These are phyloP conservation scores for Rugalucina vietnamica DNA, from an alignment of 2,888 invertebrate species.

Conservation along the genomic window DNA sequence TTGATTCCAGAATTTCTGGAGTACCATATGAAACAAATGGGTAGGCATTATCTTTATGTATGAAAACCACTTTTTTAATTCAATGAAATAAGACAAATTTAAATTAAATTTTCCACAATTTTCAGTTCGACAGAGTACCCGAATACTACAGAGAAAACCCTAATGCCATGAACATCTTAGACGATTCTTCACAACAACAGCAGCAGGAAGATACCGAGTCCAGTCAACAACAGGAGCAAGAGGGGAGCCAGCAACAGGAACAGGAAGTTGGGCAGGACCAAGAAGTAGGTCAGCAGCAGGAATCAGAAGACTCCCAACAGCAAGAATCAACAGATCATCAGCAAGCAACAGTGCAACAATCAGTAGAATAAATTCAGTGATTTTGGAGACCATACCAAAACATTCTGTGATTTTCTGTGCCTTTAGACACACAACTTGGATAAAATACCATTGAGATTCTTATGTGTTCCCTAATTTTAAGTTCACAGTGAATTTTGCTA, in stretches of 20 bases:
- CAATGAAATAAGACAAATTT: no score
- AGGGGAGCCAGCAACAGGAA: slow-evolving; percentile 9
- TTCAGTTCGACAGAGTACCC: slow-evolving; percentile 51
- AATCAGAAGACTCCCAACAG: slow-evolving; percentile 20
- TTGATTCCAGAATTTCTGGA: no score
- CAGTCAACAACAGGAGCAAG: slow-evolving; percentile 18
- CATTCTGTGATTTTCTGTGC: no score
- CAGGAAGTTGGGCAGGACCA: slow-evolving; percentile 19
- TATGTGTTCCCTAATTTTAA: no score
- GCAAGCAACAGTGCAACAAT: slow-evolving; percentile 32
- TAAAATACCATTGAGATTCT: no score
- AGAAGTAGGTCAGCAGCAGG: slow-evolving; percentile 43
- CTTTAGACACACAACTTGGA: no score
- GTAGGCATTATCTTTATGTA: no score
- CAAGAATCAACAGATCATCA: slow-evolving; percentile 29
- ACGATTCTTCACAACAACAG: slow-evolving; percentile 38
- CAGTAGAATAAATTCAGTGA: slow-evolving; percentile 37
- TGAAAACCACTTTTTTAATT: no score
- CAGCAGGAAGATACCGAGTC: neutral
- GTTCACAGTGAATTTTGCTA: no score
- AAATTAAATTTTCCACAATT: no score
- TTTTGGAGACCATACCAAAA: no score
- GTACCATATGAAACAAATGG: no score
- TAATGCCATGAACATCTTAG: slow-evolving; percentile 68
- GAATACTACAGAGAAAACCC: slow-evolving; percentile 70